Base-by-base conservation (phyloP, 1,140 invertebrate species). In the Hirudo medicinalis region DNA sequence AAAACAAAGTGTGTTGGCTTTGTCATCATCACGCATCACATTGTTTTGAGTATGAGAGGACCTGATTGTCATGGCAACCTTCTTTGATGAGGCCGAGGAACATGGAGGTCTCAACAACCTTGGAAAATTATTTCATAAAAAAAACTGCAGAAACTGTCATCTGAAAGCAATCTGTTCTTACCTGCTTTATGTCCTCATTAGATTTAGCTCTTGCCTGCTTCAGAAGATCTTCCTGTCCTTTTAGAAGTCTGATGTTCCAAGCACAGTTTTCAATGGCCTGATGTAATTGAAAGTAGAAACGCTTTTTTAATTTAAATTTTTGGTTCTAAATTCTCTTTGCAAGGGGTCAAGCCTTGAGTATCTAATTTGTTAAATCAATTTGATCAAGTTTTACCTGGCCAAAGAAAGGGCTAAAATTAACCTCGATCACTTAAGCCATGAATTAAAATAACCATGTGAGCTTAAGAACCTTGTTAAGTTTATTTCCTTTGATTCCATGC, bases 171-270 rank as follows among this genome's bases (percentile, higher is more conserved):
- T 63, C 1, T 15, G n/a, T 6, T 4, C 19, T 3, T 72, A 81
- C 79, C 79, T 81, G 80, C 76, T 79, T 73, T 2, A 81, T 74
- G 67, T 81, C 79, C 71, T 81, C 79, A 17, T 75, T 69, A 69
- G 79, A 79, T 67, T 80, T 78, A 55, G 77, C 77, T 69, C 78
- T 79, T 5, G 77, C 77, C 71, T 82, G 80, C 15, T 72, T 54
- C 57, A 86, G 75, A 25, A 86, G 78, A 73, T 85, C 85, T 22
- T 85, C 78, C 75, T 87, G 86, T 36, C 84, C 85, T 72, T 85
- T 82, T 25, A 87, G 76, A 25, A 86, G 79, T 25, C 85, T 77
- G 27, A 86, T 80, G 76, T 87, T 86, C 85, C 85, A 87, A 6
- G 84, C 83, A 78, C 84, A 86, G 75, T 85, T 86, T 73, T 87